Evolutionary conservation across 1,140 invertebrate species (phyloP), one percentile per base, ranked within the genome.

Genomic region (Drosophila sproati): DNA sequence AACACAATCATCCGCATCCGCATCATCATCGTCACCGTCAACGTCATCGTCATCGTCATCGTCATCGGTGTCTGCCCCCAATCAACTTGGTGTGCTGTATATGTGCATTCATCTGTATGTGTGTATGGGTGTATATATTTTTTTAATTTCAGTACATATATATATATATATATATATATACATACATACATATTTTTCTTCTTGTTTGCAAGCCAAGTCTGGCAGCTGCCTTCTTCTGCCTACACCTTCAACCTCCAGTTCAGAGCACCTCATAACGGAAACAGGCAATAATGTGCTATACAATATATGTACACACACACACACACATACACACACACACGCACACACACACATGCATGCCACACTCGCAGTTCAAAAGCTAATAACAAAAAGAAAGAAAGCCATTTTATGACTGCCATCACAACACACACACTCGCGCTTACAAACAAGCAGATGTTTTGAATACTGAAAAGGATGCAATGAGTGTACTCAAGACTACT

Each of bases 261-360:
- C 31, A 62, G 66, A 69, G 50, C 35, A 45, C 34, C 56, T 59
- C 54, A 63, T 71, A 75, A 71, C 73, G 73, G 54, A 75, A 75
- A 71, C 73, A 29, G 41, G 34, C 47, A 59, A 69, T 73, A 60
- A 68, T 61, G 47, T 47, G 52, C 41, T 28, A 41, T 43, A 63
- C 32, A 56, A 6, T 29, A 43, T 55, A 28, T 20, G 20, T 20
- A 12, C 7, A 6, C 7, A 12, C 5, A 34, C 32, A 34, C 5
- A 34, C 32, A 34, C 3, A 34, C 32, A 34, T 1, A 34, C 32
- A 34, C 3, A 34, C 34, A 34, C 5, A 5, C 34, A 34, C 5
- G 8, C 6, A 37, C 7, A 37, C 7, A 37, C 7, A 37, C 4
- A 37, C 0, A 20, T 37, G 6, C 5, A 37, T 6, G 5, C 2